Evolutionary conservation across 2,888 invertebrate species (phyloP).

Genomic region (Pegoplata infirma): DNA sequence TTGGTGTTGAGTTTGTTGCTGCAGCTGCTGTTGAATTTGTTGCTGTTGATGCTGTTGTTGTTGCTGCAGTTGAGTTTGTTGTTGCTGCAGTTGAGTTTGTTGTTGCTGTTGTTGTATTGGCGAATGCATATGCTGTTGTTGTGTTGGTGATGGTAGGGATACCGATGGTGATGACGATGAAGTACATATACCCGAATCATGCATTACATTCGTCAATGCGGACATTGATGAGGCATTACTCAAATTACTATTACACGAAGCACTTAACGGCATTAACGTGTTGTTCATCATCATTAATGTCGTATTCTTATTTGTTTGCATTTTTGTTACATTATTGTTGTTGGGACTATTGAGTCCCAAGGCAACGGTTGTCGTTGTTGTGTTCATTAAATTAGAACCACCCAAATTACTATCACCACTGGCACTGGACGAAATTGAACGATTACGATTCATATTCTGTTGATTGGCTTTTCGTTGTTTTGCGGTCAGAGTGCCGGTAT

Average conservation of each 20-base stretch:
- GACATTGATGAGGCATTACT: constrained; percentile 72
- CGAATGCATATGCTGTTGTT: constrained; percentile 71
- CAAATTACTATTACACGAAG: constrained; percentile 66
- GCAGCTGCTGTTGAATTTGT: constrained; percentile 55
- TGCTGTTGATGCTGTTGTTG: constrained; percentile 59
- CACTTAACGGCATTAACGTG: constrained; percentile 59
- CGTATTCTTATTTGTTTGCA: constrained; percentile 17
- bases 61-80: constrained; percentile 61
- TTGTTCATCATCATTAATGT: constrained; percentile 38
- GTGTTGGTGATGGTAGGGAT: constrained; percentile 76
- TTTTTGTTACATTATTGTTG: constrained; percentile 21
- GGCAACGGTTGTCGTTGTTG: constrained; percentile 44
- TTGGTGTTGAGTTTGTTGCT: constrained; percentile 68
- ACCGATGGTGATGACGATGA: constrained; percentile 77
- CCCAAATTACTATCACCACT: constrained; percentile 77
- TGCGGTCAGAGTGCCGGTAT: constrained; percentile 12
- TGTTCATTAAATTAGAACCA: too few species aligned
- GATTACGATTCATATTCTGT: constrained; percentile 71
- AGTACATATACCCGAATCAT: constrained; percentile 77
- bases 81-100: constrained; percentile 63
- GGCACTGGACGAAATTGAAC: constrained; percentile 77
- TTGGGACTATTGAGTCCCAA: constrained; percentile 53
- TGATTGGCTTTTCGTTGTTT: constrained; percentile 58
- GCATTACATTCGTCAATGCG: constrained; percentile 72
- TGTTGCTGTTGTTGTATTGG: constrained; percentile 69